These are phyloP conservation scores for Agonopterix arenella DNA, from an alignment of 2,888 invertebrate species.

Conservation along the genomic window DNA sequence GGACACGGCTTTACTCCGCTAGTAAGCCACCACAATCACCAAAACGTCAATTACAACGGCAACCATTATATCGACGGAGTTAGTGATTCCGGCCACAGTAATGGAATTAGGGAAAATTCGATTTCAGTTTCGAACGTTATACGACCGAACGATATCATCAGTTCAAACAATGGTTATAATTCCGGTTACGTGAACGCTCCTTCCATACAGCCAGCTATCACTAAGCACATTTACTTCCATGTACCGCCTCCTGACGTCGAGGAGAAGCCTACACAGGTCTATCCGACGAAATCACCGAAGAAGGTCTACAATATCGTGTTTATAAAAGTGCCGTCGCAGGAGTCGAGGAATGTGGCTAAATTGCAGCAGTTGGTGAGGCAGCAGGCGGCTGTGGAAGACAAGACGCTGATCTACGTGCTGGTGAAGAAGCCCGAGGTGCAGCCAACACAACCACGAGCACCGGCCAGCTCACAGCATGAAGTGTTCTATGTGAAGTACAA, in stretches of 20 bases:
- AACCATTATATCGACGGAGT: not conserved
- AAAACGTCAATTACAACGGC: not conserved
- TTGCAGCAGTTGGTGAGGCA: slow-evolving; percentile 63
- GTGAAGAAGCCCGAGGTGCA: slow-evolving; percentile 81
- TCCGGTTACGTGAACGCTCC: not conserved
- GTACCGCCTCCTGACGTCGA: slow-evolving; percentile 84
- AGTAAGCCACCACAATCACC: not conserved
- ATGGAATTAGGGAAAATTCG: not conserved
- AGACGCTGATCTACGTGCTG: slow-evolving; percentile 84
- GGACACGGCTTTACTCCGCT: not conserved
- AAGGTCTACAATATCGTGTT: slow-evolving; percentile 86
- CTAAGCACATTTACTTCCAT: slow-evolving; percentile 85
- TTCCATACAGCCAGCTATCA: slow-evolving; percentile 52
- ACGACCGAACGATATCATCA: not conserved
- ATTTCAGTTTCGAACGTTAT: not conserved
- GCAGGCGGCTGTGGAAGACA: slow-evolving; percentile 79
- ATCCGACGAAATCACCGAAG: slow-evolving; percentile 65
- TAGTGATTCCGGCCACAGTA: not conserved
- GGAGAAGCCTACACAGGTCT: slow-evolving; percentile 65
- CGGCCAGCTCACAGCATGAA: slow-evolving; percentile 75
- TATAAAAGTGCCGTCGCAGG: slow-evolving; percentile 84
- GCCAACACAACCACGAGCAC: slow-evolving; percentile 34
- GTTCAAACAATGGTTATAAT: not conserved
- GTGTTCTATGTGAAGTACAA: slow-evolving; percentile 83
- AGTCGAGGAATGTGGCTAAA: slow-evolving; percentile 36